phyloP scores from a whole-genome alignment of 2,797 vertebrate genomes.

The Pristis pectinata region DNA sequence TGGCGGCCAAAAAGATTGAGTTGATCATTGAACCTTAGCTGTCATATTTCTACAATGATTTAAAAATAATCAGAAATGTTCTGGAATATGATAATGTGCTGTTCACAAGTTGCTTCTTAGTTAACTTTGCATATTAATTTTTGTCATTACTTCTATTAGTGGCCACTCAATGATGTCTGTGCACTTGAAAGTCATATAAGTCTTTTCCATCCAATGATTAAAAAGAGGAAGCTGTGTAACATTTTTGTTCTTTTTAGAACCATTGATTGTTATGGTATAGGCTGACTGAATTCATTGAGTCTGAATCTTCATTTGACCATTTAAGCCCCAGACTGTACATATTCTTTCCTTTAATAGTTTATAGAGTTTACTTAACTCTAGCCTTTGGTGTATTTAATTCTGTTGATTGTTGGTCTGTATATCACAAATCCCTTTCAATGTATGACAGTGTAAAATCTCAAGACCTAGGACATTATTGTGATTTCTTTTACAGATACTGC shows the following conservation, averaged over 20 bases:
- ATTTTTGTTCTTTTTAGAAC: not conserved
- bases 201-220: not conserved
- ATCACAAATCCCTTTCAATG: not conserved
- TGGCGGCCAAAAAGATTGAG: not conserved
- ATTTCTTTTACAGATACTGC: slow-evolving; percentile 72
- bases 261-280: not conserved
- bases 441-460: not conserved
- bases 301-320: not conserved
- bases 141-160: not conserved
- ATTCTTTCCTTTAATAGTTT: not conserved
- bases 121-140: not conserved
- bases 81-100: not conserved
- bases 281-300: not conserved
- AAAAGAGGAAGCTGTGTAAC: not conserved
- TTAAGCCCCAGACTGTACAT: not conserved
- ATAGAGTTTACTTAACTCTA: not conserved
- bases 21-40: not conserved
- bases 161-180: not conserved
- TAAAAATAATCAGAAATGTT: not conserved
- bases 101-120: not conserved
- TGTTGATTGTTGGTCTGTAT: not conserved
- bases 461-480: not conserved
- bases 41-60: not conserved
- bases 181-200: not conserved
- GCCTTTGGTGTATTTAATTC: not conserved